Base-by-base conservation (phyloP, 2,113 vertebrate genomes). In the Lichenostomus cassidix region DNA sequence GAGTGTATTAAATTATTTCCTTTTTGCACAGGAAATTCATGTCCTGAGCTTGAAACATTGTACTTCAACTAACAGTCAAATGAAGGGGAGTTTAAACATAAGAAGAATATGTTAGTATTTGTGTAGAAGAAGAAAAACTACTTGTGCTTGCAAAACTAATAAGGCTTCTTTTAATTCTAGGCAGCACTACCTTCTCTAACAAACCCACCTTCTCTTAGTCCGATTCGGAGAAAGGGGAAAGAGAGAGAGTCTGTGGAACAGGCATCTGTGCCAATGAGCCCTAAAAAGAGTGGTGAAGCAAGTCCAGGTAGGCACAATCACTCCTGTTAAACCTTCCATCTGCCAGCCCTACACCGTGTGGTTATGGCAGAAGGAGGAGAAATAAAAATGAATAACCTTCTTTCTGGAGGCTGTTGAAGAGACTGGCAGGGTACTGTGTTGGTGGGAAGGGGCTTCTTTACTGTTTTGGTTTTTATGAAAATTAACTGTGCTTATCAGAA, bases 171-270 rank as follows among this genome's bases (percentile, higher is more conserved):
- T 83, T 42, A 31, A 77, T 97, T 95, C n/a, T 15, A 99, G 99
- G 98, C 99, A 67, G 98, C 98, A 2, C 98, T 99, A 52, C 99
- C 99, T 14, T 99, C 99, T 64, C 98, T 99, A 42, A 97, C 98
- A 78, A 99, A 99, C 81, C 98, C 99, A 8, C 98, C 99, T 25
- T 99, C 99, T 55, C 98, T 99, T 65, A 99, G 99, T 91, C 99
- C 99, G 1, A 99, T 99, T 85, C 98, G 99, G 53, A 98, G 99
- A 53, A 99, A 99, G 87, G 99, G 99, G 37, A 99, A 99, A 87
- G 99, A 99, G 68, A 99, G 98, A 73, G 99, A 99, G 12, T 52
- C 92, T 4, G 96, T 79, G 1, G 99, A 99, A 49, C 98, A 98
- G 53, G 92, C 97, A 3, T 89, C 97, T 41, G 98, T 97, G 13